Base-by-base conservation (phyloP, 2,113 vertebrate genomes). In the Dermatemys mawii region DNA sequence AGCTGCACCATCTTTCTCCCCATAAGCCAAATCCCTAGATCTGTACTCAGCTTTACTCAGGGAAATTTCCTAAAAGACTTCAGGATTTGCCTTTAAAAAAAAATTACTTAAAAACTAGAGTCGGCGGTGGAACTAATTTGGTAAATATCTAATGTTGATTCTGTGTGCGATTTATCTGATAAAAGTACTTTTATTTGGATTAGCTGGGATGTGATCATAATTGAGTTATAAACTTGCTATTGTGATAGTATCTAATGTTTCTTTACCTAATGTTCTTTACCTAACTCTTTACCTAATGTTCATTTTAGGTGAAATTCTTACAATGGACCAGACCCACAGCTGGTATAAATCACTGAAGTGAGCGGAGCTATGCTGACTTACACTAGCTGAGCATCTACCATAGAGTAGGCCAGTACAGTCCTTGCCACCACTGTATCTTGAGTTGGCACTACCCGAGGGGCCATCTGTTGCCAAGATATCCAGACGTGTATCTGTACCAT, bases 1-100 rank as follows among this genome's bases (percentile, higher is more conserved):
- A 84, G 89, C 93, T 94, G 92, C 89, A 81, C 81, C 41, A n/a
- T 83, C 86, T 90, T 96, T 93, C 53, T 94, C 32, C 84, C 41
- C 94, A 46, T 73, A 84, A 73, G 90, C 6, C 83, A 90, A 92
- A 95, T 83, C 41, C n/a, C n/a, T 78, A 57, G 22, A 41, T 92
- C 96, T 93, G 78, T 86, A 6, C 49, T 92, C 70, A 35, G 21
- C 24, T 86, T 87, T 87, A 63, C 83, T 41, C 85, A 49, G 41
- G 78, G 78, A 90, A 54, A 26, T 26, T 60, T 86, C 46, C 53
- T 13, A 29, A 88, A 57, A 7, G 73, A n/a, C 84, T 90, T 90
- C 46, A 88, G 26, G 90, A 90, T 76, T 10, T 80, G 1, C 35
- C 4, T 17, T 2, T 57, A 22, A 70, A 53, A 51, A 50, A 53